Percentiles rank a stretch among this genome's conserved stretches.
Evolutionary conservation across 2,113 vertebrate genomes (phyloP).

Genomic region (Dasypus novemcinctus): DNA sequence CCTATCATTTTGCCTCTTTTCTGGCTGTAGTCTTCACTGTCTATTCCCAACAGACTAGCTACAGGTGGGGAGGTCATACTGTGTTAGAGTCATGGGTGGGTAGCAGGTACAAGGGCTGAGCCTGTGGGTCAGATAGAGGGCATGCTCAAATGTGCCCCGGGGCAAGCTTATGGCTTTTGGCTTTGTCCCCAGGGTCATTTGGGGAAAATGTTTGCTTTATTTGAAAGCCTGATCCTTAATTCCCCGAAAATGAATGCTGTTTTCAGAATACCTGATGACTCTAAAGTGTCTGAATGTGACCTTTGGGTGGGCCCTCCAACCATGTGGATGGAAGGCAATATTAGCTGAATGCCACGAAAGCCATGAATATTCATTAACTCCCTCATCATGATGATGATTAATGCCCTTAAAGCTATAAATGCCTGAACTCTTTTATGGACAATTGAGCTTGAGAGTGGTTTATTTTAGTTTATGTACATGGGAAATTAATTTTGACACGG

Average conservation of each 20-base stretch:
- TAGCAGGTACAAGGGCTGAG: not conserved
- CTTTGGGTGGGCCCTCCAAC: constrained; percentile 32
- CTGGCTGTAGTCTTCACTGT: not conserved
- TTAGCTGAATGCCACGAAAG: constrained; percentile 28
- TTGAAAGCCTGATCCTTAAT: constrained; percentile 38
- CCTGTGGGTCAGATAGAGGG: not conserved
- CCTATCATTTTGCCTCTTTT: not conserved
- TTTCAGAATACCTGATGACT: constrained; percentile 38
- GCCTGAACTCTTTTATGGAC: constrained; percentile 53
- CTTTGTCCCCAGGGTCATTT: not conserved
- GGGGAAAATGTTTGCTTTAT: not conserved
- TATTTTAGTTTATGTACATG: constrained; percentile 44
- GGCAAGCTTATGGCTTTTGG: not conserved
- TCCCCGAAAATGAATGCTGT: constrained; percentile 16
- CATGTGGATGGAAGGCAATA: constrained; percentile 17
- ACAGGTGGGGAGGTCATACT: not conserved
- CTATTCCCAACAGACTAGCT: not conserved
- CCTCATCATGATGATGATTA: constrained; percentile 52
- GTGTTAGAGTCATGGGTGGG: not conserved
- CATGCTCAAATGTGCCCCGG: not conserved
- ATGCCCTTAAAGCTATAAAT: constrained; percentile 36
- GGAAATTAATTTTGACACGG: constrained; percentile 63
- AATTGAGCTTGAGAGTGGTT: constrained; percentile 50
- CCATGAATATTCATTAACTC: constrained; percentile 64
- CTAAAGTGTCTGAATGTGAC: constrained; percentile 38